A percentile compares a stretch with the other conserved stretches of the same genome.
Conservation (phyloP, 2,888 invertebrate species). For the Leptinotarsa peninsularis region DNA sequence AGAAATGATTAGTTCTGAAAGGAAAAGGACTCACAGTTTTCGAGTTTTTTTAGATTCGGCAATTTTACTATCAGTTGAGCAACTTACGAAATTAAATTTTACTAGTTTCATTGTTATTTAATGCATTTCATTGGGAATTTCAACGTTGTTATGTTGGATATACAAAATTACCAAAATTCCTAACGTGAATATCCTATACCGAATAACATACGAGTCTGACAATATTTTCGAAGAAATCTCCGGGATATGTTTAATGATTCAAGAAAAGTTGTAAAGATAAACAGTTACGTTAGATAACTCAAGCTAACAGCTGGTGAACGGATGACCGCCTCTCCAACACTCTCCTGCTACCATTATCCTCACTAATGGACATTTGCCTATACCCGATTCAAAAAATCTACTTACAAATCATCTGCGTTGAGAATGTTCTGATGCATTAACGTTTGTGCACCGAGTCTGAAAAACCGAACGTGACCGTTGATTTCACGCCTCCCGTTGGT, state of each 20-base stretch:
- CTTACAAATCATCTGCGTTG: background rate
- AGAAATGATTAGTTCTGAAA: no score
- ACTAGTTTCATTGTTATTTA: no score
- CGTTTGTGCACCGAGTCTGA: background rate
- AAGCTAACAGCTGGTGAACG: constrained; percentile 46
- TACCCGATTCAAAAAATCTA: background rate
- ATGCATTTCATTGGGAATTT: no score
- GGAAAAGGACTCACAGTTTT: no score
- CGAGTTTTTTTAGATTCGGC: no score
- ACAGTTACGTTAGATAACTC: constrained; percentile 50
- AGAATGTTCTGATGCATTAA: constrained; percentile 22
- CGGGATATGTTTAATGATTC: constrained; percentile 30
- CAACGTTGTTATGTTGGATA: no score
- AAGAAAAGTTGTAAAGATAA: constrained; percentile 43
- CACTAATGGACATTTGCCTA: constrained; percentile 12
- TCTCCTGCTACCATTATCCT: constrained; percentile 10
- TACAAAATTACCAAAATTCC: no score
- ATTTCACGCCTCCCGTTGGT: constrained; percentile 29
- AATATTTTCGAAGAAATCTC: constrained; percentile 12
- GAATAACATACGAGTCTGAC: background rate
- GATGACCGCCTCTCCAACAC: constrained; percentile 9
- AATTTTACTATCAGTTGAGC: no score
- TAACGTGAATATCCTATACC: no score
- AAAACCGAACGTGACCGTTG: constrained; percentile 26
- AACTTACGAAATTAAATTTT: no score